Evolutionary conservation across 1,140 invertebrate genomes (phyloP).

Genomic region (Caenorhabditis briggsae): DNA sequence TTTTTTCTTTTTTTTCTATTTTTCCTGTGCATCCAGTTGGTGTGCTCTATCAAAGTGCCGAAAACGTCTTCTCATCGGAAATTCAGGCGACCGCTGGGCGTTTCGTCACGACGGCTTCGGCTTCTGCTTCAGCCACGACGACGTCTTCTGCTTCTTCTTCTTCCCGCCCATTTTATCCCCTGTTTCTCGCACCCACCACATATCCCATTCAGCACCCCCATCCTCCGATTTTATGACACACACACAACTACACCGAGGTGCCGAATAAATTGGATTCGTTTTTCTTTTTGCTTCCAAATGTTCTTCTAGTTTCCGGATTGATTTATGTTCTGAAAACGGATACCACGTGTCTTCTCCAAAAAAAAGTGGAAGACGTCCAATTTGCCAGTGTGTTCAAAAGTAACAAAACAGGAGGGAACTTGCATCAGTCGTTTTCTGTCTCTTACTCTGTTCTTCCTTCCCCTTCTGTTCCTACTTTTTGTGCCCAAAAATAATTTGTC

Average conservation of each 20-base stretch:
- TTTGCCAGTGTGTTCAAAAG: not conserved
- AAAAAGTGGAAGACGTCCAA: not conserved
- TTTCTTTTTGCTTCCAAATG: not conserved
- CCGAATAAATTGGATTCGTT: slow-evolving; percentile 51
- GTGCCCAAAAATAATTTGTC: not conserved
- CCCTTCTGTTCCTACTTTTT: slow-evolving; percentile 8
- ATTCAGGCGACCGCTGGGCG: slow-evolving; percentile 33
- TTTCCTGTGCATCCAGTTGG: not conserved
- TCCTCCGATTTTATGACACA: slow-evolving; percentile 54
- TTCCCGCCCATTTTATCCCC: slow-evolving; percentile 21
- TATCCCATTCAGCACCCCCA: slow-evolving; percentile 50
- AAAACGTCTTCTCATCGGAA: slow-evolving; percentile 53
- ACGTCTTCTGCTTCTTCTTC: slow-evolving; percentile 22
- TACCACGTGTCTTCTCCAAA: not conserved
- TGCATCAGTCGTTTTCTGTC: not conserved
- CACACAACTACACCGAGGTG: slow-evolving; percentile 42
- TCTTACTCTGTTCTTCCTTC: slow-evolving; percentile 1
- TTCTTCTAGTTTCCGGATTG: slow-evolving; percentile 13
- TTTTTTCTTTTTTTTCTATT: not conserved
- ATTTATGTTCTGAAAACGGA: not conserved
- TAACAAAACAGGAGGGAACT: slow-evolving; percentile 21
- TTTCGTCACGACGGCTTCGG: slow-evolving; percentile 34
- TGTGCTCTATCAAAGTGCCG: slow-evolving; percentile 47
- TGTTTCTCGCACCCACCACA: slow-evolving; percentile 55
- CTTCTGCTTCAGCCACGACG: slow-evolving; percentile 20